Conservation (phyloP, 2,888 invertebrate genomes). For the Megamerina dolium region DNA sequence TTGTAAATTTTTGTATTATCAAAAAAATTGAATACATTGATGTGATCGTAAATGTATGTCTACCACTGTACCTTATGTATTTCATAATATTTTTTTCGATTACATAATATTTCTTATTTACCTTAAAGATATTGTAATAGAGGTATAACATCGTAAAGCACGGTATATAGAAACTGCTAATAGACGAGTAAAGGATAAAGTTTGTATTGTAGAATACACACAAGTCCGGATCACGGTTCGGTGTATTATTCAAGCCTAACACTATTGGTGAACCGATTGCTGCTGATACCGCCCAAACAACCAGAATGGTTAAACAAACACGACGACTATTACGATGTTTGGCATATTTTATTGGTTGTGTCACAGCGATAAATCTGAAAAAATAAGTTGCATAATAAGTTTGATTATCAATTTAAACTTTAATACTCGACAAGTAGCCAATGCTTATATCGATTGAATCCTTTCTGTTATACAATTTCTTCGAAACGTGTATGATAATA, state of each 20-base stretch:
- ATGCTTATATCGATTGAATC: too few relatives aligned
- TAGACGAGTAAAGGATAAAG: slow-evolving; percentile 95
- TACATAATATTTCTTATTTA: too few relatives aligned
- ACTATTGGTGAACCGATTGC: slow-evolving; percentile 96
- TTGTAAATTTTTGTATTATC: too few relatives aligned
- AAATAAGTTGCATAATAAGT: too few relatives aligned
- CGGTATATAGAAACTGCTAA: slow-evolving; percentile 98
- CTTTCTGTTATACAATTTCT: too few relatives aligned
- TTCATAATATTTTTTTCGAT: too few relatives aligned
- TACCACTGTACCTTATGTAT: too few relatives aligned
- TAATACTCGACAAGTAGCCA: too few relatives aligned
- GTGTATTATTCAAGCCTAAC: slow-evolving; percentile 90
- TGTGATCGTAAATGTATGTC: too few relatives aligned
- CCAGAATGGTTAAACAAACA: slow-evolving; percentile 88
- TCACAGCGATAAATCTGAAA: slow-evolving; percentile 96
- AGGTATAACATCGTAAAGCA: slow-evolving; percentile 97
- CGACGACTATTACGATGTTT: slow-evolving; percentile 95
- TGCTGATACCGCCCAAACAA: slow-evolving; percentile 93
- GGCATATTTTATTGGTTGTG: slow-evolving; percentile 97
- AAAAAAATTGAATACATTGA: too few relatives aligned
- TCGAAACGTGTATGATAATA: too few relatives aligned
- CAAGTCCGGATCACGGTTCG: slow-evolving; percentile 72
- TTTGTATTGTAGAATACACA: slow-evolving; percentile 97
- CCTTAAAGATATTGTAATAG: slow-evolving; percentile 96
- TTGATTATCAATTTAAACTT: too few relatives aligned